Conservation (phyloP, 2,113 vertebrate species). For the Lophius piscatorius region DNA sequence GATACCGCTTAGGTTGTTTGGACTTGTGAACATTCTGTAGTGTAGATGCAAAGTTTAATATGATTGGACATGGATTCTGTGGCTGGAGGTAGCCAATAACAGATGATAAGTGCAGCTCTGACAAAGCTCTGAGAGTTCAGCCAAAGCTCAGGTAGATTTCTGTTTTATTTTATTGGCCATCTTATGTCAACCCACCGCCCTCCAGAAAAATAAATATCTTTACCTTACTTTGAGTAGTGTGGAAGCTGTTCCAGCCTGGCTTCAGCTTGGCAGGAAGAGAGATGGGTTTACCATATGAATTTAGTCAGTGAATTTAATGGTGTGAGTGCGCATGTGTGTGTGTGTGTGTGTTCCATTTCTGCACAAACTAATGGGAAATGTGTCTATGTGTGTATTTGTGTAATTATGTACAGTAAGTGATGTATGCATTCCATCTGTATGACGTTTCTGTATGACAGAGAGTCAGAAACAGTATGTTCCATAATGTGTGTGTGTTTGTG, state of each 20-base stretch:
- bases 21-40: background rate
- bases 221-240: slow-evolving; percentile 51
- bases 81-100: too few relatives aligned
- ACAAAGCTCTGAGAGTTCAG: slow-evolving; percentile 31
- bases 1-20: background rate
- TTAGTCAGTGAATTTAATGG: too few relatives aligned
- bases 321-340: slow-evolving; percentile 8
- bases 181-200: slow-evolving; percentile 60
- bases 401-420: too few relatives aligned
- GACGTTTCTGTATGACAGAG: background rate
- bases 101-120: too few relatives aligned
- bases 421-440: background rate
- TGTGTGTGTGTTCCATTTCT: slow-evolving; percentile 7
- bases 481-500: background rate
- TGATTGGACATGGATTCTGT: too few relatives aligned
- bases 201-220: slow-evolving; percentile 68
- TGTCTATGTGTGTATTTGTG: slow-evolving; percentile 1
- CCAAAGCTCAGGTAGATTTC: slow-evolving; percentile 51
- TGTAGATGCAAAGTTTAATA: too few relatives aligned
- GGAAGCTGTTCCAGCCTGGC: slow-evolving; percentile 50
- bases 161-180: slow-evolving; percentile 56
- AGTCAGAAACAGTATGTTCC: background rate
- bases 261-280: slow-evolving; percentile 60
- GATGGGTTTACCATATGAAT: slow-evolving; percentile 73
- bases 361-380: background rate